Evolutionary conservation across 2,888 invertebrate genomes (phyloP), one percentile per base, ranked within the genome.

Genomic region (Diadegma fenestrale): DNA sequence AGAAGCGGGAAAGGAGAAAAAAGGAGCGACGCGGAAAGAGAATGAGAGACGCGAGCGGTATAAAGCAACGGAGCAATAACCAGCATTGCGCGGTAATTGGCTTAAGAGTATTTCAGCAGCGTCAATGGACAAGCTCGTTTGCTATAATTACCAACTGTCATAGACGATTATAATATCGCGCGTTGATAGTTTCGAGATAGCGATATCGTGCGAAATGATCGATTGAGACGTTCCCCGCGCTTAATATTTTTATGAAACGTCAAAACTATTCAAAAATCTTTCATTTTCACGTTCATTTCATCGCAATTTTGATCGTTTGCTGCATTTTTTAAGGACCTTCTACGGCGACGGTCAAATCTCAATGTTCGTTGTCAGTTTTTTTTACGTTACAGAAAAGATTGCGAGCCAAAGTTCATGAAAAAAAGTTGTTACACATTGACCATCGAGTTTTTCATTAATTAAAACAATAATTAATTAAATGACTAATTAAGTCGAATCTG

Each of bases 41-140:
- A 81, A 30, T 51, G 30, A 72, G 75, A 54, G 79, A 76, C 58
- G 10, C 43, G 12, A 78, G 45, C n/a, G 75, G 58, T 41, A 66
- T n/a, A n/a, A n/a, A 66, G 73, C 80, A 73, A 64, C n/a, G 63
- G 51, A 73, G 79, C 72, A 76, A 61, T 48, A 77, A 68, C 79
- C 80, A 76, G 78, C 69, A 64, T 63, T 61, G 72, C 64, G 72
- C 64, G 72, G 72, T 80, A 85, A 85, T 85, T 85, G 85, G 82
- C 82, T 72, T 58, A 82, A 30, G 85, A 80, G 85, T 82, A 82
- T 82, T 82, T 80, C 85, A 85, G 72, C 78, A 61, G 80, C 85
- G 80, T 82, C 72, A 82, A 85, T 85, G 80, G 82, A 85, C 85
- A 85, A n/a, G 82, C 85, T 85, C 82, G 82, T 85, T 85, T 76